phyloP scores from a whole-genome alignment of 2,113 vertebrate species.

The Nyctibius bracteatus region DNA sequence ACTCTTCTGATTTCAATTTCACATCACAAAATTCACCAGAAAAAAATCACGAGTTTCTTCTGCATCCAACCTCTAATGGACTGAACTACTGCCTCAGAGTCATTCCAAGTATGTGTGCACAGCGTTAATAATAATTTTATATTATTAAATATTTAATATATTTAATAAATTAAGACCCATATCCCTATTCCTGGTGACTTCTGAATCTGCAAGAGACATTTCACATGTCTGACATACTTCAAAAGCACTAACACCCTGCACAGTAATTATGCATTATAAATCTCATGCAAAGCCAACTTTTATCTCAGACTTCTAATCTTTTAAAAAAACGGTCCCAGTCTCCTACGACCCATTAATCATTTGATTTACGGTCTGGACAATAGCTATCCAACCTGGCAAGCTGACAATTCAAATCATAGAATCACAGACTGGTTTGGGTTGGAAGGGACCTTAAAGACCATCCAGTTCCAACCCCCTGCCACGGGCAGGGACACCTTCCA shows the following conservation, averaged over 20 bases:
- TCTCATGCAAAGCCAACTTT: not conserved
- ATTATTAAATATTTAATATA: not conserved
- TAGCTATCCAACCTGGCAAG: not conserved
- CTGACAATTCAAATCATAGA: not conserved
- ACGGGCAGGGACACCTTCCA: too few relatives aligned
- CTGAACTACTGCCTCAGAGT: not conserved
- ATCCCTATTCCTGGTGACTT: not conserved
- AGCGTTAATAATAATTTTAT: not conserved
- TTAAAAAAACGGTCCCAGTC: not conserved
- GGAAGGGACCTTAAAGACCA: too few relatives aligned
- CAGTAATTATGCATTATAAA: not conserved
- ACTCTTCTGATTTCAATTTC: not conserved
- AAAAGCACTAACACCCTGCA: not conserved
- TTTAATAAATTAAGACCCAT: not conserved
- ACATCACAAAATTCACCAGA: not conserved
- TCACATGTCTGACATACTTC: not conserved
- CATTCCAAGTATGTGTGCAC: not conserved
- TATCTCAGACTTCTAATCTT: not conserved
- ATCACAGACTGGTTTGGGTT: too few relatives aligned
- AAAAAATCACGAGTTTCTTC: not conserved
- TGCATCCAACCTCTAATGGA: not conserved
- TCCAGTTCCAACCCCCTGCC: too few relatives aligned
- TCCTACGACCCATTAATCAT: not conserved
- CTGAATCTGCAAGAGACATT: not conserved
- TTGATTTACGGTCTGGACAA: not conserved